phyloP scores from a whole-genome alignment of 2,113 vertebrate genomes.

The Gavialis gangeticus region DNA sequence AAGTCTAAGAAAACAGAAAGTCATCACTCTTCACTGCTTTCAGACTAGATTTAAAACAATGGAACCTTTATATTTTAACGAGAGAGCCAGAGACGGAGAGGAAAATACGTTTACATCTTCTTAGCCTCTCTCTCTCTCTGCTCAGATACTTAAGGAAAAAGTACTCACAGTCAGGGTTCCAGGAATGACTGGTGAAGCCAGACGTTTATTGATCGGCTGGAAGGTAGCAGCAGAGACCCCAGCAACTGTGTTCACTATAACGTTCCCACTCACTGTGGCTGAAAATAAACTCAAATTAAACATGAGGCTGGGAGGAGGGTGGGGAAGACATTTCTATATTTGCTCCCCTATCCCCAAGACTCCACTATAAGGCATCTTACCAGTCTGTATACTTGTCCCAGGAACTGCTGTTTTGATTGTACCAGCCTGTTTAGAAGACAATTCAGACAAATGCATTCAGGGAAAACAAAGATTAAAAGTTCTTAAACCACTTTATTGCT shows the following conservation, averaged over 20 bases:
- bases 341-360: neutral
- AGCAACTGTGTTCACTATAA: slow-evolving; percentile 93
- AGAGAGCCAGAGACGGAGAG: no score
- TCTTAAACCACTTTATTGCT: neutral
- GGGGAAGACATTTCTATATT: fast-evolving
- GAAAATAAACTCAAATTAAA: slow-evolving; percentile 49
- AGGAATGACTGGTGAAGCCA: slow-evolving; percentile 89
- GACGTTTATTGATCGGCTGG: slow-evolving; percentile 93
- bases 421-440: slow-evolving; percentile 85
- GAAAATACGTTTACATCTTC: neutral
- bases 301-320: neutral
- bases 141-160: fast-evolving
- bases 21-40: fast-evolving
- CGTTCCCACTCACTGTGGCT: slow-evolving; percentile 94
- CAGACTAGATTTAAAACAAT: fast-evolving
- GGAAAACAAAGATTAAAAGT: slow-evolving; percentile 1
- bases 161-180: slow-evolving; percentile 89
- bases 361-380: slow-evolving; percentile 72
- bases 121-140: neutral
- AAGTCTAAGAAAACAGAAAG: slow-evolving; percentile 75
- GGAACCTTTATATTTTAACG: neutral
- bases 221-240: slow-evolving; percentile 91
- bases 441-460: slow-evolving; percentile 42
- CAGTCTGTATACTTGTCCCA: slow-evolving; percentile 91
- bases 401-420: slow-evolving; percentile 91